A percentile compares a stretch with the other conserved stretches of the same genome.
phyloP scores from a whole-genome alignment of 2,888 invertebrate species.

The Ophion slaviceki region DNA sequence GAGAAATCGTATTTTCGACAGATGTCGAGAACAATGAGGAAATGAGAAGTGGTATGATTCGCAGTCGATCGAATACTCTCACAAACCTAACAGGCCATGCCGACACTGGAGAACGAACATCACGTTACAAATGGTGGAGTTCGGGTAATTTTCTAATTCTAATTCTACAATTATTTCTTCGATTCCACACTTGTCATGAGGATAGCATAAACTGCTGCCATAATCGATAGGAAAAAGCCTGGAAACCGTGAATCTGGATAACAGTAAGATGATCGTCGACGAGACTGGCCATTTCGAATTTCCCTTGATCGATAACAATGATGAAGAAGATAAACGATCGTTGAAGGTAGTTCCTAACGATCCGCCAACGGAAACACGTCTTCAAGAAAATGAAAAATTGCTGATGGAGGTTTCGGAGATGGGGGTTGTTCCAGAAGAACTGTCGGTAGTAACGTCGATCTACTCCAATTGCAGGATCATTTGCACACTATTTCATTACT shows the following conservation, averaged over 20 bases:
- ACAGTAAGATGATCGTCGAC: slow-evolving; percentile 87
- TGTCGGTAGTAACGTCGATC: slow-evolving; percentile 57
- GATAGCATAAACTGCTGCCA: slow-evolving; percentile 16
- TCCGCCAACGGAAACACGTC: slow-evolving; percentile 12
- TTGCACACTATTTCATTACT: too few relatives aligned
- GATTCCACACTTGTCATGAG: not conserved
- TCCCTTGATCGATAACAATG: slow-evolving; percentile 49
- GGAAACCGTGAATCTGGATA: slow-evolving; percentile 86
- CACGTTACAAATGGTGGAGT: slow-evolving; percentile 64
- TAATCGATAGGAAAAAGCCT: slow-evolving; percentile 75
- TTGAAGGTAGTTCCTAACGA: not conserved
- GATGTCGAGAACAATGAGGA: not conserved
- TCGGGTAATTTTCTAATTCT: slow-evolving; percentile 57
- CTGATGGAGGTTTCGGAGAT: slow-evolving; percentile 38
- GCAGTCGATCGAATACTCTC: slow-evolving; percentile 31
- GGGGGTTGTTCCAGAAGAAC: slow-evolving; percentile 53
- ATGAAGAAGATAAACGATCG: slow-evolving; percentile 34
- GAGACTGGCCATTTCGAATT: slow-evolving; percentile 70
- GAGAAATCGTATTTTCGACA: slow-evolving; percentile 5
- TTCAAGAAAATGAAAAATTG: slow-evolving; percentile 22
- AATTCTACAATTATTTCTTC: slow-evolving; percentile 5
- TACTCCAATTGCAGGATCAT: slow-evolving; percentile 17
- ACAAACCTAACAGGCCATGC: not conserved
- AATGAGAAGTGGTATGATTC: slow-evolving; percentile 17
- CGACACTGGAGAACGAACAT: slow-evolving; percentile 4